Evolutionary conservation across 2,113 vertebrate species (phyloP).

Genomic region (Boleophthalmus pectinirostris): DNA sequence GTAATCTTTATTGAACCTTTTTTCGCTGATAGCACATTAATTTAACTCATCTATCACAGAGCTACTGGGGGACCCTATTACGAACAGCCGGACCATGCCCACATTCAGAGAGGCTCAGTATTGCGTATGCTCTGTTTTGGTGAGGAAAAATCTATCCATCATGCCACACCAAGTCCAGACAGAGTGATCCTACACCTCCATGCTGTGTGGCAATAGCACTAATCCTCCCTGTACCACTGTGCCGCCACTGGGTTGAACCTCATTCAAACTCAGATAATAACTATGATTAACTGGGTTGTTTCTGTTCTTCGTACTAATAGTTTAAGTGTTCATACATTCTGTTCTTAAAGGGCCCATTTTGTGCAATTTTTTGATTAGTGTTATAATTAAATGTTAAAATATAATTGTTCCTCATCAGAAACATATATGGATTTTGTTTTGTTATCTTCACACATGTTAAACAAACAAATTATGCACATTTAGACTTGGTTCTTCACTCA

Average conservation of each 20-base stretch:
- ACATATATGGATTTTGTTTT: no score
- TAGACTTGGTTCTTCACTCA: no score
- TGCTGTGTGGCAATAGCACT: conserved; percentile 4
- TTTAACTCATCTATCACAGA: background rate
- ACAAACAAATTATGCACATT: no score
- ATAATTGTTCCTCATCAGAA: no score
- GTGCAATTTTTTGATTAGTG: no score
- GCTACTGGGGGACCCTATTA: background rate
- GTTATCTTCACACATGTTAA: no score
- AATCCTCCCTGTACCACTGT: conserved; percentile 4
- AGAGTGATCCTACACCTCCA: background rate
- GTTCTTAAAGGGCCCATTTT: background rate
- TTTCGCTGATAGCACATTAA: background rate
- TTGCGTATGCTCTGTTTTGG: background rate
- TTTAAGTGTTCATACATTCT: background rate
- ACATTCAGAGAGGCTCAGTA: background rate
- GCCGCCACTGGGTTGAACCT: background rate
- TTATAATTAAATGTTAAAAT: no score
- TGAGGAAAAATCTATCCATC: background rate
- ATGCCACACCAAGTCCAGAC: background rate
- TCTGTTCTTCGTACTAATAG: background rate
- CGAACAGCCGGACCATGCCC: background rate
- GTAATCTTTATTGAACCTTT: conserved; percentile 1
- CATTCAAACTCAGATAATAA: background rate
- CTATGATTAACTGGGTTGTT: background rate